Base-by-base conservation (phyloP, 2,888 invertebrate species). In the Torymus tubicola region DNA sequence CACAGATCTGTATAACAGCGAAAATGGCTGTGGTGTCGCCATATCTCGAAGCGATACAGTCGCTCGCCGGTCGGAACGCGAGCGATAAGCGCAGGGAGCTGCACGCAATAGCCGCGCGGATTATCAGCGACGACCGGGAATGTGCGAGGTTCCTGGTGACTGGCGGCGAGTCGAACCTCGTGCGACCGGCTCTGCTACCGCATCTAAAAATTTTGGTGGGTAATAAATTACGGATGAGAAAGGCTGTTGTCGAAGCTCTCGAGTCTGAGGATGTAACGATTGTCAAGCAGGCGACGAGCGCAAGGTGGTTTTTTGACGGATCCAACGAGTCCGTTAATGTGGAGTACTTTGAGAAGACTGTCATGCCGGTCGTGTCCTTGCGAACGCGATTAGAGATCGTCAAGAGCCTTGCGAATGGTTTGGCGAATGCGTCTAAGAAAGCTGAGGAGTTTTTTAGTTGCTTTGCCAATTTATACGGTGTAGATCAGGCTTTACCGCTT, bases 281-380 rank as follows among this genome's bases (percentile, higher is more conserved):
- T 0, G 83, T 88, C 8, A 83, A 85, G 8, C 84, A 84, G 53
- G 91, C 89, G 1, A 68, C 91, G 8, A 83, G 85, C 8, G 86
- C 86, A 0, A 80, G 76, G 0, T 87, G 88, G 87, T 87, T 90
- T 42, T 91, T 91, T 73, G 72, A 86, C 5, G 86, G 85, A 0
- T 83, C 81, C 0, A 79, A 87, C 67, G 63, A 18, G 2, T 63
- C 82, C 0, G 55, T 88, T 0, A 85, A 86, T 50, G 83, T 84
- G 1, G 60, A 85, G 0, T 89, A 88, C 68, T 89, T 90, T 21
- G 61, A 84, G 4, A 50, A 80, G 0, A 64, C 87, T 21, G 50
- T 91, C 0, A 85, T 90, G 0, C 87, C 87, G 0, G 70, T 79
- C 3, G 84, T 89, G 0, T 87, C 89, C 0, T 12, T 88, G 2